Evolutionary conservation across 2,888 invertebrate genomes (phyloP).

Genomic region (Mythimna pallens): DNA sequence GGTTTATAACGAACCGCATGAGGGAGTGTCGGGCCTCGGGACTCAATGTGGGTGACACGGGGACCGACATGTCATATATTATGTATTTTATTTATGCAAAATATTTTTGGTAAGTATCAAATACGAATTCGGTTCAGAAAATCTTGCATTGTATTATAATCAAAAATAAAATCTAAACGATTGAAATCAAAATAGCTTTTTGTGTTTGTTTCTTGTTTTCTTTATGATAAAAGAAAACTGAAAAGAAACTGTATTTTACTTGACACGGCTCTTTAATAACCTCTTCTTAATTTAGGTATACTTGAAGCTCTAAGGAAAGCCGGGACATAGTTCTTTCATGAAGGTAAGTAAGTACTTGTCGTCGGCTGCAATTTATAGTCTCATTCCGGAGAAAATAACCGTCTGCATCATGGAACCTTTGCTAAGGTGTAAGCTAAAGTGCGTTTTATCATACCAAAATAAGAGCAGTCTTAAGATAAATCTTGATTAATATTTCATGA

Average conservation of each 20-base stretch:
- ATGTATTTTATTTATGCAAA: conserved; percentile 61
- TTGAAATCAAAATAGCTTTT: neutral
- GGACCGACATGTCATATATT: conserved; percentile 68
- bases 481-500: conserved; percentile 16
- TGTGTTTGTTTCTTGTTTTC: conserved; percentile 8
- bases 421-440: conserved; percentile 57
- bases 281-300: conserved; percentile 57
- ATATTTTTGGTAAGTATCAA: conserved; percentile 66
- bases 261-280: conserved; percentile 41
- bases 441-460: conserved; percentile 21
- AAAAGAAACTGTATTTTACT: conserved; percentile 25
- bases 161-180: neutral
- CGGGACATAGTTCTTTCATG: conserved; percentile 58
- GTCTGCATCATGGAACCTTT: conserved; percentile 67
- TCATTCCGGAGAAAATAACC: conserved; percentile 75
- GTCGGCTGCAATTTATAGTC: conserved; percentile 79
- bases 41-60: conserved; percentile 63
- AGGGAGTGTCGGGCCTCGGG: conserved; percentile 61
- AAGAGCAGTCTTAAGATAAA: conserved; percentile 1
- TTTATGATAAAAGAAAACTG: conserved; percentile 29
- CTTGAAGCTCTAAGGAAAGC: conserved; percentile 53
- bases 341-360: conserved; percentile 69
- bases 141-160: conserved; percentile 1
- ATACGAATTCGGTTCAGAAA: conserved; percentile 36
- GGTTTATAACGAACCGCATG: conserved; percentile 78